Percentiles rank a stretch among this genome's conserved stretches.
Evolutionary conservation across 2,888 invertebrate species (phyloP).

Genomic region (Sarcophaga subvicina): DNA sequence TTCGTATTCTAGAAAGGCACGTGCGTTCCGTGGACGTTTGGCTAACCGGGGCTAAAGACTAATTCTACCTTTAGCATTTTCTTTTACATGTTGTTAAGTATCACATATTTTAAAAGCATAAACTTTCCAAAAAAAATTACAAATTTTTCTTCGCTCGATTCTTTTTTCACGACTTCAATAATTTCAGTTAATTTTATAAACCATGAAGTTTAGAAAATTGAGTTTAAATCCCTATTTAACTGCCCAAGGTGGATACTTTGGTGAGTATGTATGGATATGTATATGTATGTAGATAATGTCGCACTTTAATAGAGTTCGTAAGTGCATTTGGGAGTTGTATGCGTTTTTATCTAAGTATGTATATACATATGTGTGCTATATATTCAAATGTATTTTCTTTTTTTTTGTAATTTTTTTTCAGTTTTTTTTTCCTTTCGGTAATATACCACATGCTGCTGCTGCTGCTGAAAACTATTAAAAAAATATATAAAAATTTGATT

Average conservation of each 20-base stretch:
- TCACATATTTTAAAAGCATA: no score
- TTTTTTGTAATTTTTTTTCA: slow-evolving; percentile 4
- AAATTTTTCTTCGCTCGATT: no score
- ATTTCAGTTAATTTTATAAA: background rate
- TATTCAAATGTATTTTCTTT: slow-evolving; percentile 2
- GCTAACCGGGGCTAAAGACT: no score
- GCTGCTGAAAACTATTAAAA: slow-evolving; percentile 54
- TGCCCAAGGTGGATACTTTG: background rate
- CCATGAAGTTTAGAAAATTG: background rate
- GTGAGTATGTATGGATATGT: no score
- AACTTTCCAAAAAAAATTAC: no score
- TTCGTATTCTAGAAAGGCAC: no score
- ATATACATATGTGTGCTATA: background rate
- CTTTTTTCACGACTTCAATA: background rate
- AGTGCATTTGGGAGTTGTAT: background rate
- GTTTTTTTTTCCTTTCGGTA: background rate
- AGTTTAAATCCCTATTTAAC: background rate
- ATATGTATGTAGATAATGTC: background rate
- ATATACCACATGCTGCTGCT: slow-evolving; percentile 31
- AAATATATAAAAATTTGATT: slow-evolving; percentile 60
- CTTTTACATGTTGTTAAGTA: no score
- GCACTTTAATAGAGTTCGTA: slow-evolving; percentile 6
- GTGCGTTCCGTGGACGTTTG: no score
- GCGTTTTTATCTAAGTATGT: background rate
- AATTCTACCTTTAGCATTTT: no score